Percentiles rank a stretch among this genome's conserved stretches.
phyloP scores from a whole-genome alignment of 1,140 invertebrate genomes.

The Adelges cooleyi region DNA sequence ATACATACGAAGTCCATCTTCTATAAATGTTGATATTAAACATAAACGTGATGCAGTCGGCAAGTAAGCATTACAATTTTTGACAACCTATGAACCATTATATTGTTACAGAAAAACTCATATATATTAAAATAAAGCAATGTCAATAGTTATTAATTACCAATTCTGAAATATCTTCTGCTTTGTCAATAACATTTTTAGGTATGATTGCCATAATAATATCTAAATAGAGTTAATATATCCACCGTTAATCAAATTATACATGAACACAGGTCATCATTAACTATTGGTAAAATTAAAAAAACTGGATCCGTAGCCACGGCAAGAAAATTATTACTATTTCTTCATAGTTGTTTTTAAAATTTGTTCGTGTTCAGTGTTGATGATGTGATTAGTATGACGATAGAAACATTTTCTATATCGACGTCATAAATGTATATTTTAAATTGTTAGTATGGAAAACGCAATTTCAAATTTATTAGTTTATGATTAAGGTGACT shows the following conservation, averaged over 20 bases:
- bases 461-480: no score
- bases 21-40: slow-evolving; percentile 97
- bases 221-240: not conserved
- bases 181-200: slow-evolving; percentile 27
- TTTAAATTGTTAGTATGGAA: no score
- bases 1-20: slow-evolving; percentile 99
- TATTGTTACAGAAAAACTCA: no score
- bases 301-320: not conserved
- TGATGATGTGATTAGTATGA: slow-evolving; percentile 23
- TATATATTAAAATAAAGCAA: no score
- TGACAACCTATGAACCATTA: slow-evolving; percentile 78
- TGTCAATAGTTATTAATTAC: not conserved
- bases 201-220: slow-evolving; percentile 23
- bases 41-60: slow-evolving; percentile 92
- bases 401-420: slow-evolving; percentile 8
- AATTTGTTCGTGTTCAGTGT: slow-evolving; percentile 20
- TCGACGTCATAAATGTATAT: slow-evolving; percentile 24
- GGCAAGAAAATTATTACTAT: not conserved
- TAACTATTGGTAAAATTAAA: not conserved
- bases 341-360: slow-evolving; percentile 8
- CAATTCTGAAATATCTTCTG: slow-evolving; percentile 29
- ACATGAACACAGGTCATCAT: not conserved
- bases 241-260: not conserved
- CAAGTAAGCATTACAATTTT: slow-evolving; percentile 84
- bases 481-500: no score